Conservation (phyloP, 1,140 invertebrate genomes). For the Drosophila trapezifrons region DNA sequence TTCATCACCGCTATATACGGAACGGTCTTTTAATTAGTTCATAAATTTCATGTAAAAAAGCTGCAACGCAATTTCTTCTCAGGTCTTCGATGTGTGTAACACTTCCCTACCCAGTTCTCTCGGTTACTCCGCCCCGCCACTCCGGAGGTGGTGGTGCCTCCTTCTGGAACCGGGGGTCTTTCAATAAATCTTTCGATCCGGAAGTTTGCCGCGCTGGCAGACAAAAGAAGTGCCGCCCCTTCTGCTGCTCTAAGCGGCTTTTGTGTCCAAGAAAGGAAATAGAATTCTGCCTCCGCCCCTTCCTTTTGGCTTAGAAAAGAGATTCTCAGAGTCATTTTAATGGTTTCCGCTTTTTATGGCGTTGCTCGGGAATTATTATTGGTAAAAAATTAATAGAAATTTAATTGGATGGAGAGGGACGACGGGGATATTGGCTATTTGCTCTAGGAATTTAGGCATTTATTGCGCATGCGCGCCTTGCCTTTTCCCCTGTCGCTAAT, state of each 20-base stretch:
- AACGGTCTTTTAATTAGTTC: constrained; percentile 66
- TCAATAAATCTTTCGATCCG: constrained; percentile 61
- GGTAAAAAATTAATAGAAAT: constrained; percentile 75
- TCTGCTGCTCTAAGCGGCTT: constrained; percentile 63
- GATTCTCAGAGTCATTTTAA: constrained; percentile 71
- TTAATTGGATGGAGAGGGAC: constrained; percentile 58
- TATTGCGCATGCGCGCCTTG: constrained; percentile 66
- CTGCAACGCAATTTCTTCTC: constrained; percentile 48
- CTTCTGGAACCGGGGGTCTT: constrained; percentile 24
- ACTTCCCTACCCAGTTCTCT: constrained; percentile 25
- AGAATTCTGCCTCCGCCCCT: constrained; percentile 46
- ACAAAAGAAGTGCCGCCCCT: constrained; percentile 57
- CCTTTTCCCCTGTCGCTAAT: constrained; percentile 33
- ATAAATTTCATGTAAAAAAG: constrained; percentile 53
- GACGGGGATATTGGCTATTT: constrained; percentile 32
- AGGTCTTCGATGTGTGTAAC: constrained; percentile 17
- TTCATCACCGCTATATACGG: constrained; percentile 32
- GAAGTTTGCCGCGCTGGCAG: constrained; percentile 62
- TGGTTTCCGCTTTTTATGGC: constrained; percentile 77
- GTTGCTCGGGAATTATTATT: constrained; percentile 56
- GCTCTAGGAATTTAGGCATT: constrained; percentile 47
- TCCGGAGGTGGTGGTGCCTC: not conserved
- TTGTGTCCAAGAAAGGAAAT: constrained; percentile 76
- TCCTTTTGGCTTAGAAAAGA: constrained; percentile 22
- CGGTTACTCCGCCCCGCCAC: not conserved